Evolutionary conservation across 2,888 invertebrate genomes (phyloP).

Genomic region (Drosophila differens): DNA sequence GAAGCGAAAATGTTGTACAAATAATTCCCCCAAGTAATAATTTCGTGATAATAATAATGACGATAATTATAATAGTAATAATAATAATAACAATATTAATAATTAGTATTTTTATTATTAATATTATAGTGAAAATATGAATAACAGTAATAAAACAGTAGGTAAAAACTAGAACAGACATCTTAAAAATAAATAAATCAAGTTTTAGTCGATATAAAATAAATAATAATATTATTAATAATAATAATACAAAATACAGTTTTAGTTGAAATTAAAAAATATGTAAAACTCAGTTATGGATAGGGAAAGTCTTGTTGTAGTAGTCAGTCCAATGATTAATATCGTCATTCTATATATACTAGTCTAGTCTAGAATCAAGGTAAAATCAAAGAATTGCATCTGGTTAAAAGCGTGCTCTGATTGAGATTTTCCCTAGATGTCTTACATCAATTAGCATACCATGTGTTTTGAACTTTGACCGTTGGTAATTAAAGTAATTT

Average conservation of each 20-base stretch:
- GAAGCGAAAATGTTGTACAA: neutral
- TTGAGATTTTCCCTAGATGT: slow-evolving; percentile 5
- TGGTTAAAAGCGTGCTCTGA: neutral
- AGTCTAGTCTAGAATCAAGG: neutral
- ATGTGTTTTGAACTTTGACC: slow-evolving; percentile 67
- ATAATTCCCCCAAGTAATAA: too few species aligned
- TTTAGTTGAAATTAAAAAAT: neutral
- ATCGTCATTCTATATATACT: neutral
- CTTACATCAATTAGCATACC: slow-evolving; percentile 15
- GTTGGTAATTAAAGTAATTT: slow-evolving; percentile 70
- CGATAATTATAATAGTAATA: too few species aligned
- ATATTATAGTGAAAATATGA: neutral
- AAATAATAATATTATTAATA: neutral
- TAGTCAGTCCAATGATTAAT: neutral
- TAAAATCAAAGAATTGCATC: neutral
- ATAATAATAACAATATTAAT: too few species aligned
- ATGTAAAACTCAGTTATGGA: neutral
- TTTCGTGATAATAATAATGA: too few species aligned
- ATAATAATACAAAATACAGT: neutral
- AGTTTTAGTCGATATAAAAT: too few species aligned
- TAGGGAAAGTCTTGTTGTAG: neutral
- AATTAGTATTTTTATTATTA: neutral
- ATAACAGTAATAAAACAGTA: neutral
- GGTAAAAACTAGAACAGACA: too few species aligned
- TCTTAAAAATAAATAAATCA: too few species aligned